phyloP scores from a whole-genome alignment of 2,888 invertebrate species.

The Drosophila trichaetosa region DNA sequence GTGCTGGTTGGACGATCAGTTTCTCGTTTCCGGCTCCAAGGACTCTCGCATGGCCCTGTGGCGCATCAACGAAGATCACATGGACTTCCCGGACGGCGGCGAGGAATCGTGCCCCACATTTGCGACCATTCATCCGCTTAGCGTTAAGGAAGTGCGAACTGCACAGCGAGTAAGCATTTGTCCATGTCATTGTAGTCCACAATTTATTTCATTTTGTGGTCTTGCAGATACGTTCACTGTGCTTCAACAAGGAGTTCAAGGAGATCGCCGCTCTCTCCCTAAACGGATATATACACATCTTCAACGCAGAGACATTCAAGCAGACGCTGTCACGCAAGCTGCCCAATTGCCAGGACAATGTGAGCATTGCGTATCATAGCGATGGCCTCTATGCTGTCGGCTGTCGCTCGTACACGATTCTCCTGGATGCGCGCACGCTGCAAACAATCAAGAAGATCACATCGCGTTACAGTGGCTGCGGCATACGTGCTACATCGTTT shows the following conservation, averaged over 20 bases:
- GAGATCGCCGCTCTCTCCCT: conserved; percentile 96
- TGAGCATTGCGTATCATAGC: conserved; percentile 94
- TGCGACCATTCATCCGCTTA: conserved; percentile 88
- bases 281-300: conserved; percentile 97
- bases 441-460: conserved; percentile 93
- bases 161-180: conserved; percentile 87
- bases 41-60: conserved; percentile 96
- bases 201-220: neutral
- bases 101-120: conserved; percentile 85
- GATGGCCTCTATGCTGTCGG: conserved; percentile 96
- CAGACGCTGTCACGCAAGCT: conserved; percentile 95
- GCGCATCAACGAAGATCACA: conserved; percentile 88
- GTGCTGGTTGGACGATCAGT: conserved; percentile 98
- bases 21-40: conserved; percentile 96
- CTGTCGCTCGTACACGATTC: conserved; percentile 95
- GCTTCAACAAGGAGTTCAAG: conserved; percentile 93
- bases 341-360: conserved; percentile 96
- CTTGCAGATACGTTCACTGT: conserved; percentile 90
- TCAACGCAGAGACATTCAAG: conserved; percentile 94
- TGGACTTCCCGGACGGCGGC: conserved; percentile 83
- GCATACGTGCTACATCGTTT: conserved; percentile 96
- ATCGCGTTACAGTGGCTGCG: conserved; percentile 95
- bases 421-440: conserved; percentile 94
- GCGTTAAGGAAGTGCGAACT: conserved; percentile 91
- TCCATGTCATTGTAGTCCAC: neutral